Evolutionary conservation across 1,140 invertebrate genomes (phyloP).

Genomic region (Drosophila auraria): DNA sequence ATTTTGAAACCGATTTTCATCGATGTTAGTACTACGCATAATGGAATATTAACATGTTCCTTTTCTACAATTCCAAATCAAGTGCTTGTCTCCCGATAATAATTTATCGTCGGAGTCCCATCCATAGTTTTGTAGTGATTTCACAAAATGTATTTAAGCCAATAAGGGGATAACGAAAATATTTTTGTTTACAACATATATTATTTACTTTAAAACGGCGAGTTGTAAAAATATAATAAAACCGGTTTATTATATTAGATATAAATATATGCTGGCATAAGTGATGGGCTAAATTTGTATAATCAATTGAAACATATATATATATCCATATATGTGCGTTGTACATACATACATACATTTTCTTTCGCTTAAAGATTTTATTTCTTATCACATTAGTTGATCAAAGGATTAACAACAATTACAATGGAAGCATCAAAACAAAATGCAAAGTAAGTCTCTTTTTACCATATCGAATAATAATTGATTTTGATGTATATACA

Average conservation of each 20-base stretch:
- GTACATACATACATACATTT: background rate
- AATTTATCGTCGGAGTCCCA: background rate
- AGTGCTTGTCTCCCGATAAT: background rate
- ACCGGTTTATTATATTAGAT: background rate
- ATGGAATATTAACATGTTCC: background rate
- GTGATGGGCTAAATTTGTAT: background rate
- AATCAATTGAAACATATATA: background rate
- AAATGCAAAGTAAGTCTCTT: background rate
- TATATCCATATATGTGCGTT: background rate
- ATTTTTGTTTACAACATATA: constrained; percentile 3
- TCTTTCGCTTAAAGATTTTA: background rate
- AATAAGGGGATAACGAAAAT: background rate
- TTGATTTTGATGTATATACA: background rate
- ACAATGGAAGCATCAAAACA: background rate
- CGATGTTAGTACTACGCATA: too few relatives aligned
- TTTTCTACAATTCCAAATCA: background rate
- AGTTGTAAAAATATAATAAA: background rate
- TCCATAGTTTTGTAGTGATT: background rate
- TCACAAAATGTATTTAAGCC: constrained; percentile 2
- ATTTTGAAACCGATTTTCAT: too few relatives aligned
- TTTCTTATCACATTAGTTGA: background rate
- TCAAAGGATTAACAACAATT: background rate
- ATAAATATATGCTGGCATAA: background rate
- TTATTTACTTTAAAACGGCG: background rate
- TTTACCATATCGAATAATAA: background rate